Conservation (phyloP, 2,797 vertebrate species). For the Phyllotis vaccarum region DNA sequence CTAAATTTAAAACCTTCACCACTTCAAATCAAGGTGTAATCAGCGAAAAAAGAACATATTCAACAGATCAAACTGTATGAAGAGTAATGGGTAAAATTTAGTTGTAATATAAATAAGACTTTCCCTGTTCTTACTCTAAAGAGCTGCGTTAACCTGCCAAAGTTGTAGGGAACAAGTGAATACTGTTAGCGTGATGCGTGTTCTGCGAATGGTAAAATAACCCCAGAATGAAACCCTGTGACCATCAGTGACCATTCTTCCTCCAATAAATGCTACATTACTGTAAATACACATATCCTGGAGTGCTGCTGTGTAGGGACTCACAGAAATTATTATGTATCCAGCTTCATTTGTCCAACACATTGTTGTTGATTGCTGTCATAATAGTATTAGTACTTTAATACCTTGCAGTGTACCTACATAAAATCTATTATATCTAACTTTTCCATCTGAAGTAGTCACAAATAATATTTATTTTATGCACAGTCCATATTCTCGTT, state of each 20-base stretch:
- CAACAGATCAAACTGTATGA: neutral
- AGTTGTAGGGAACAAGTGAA: neutral
- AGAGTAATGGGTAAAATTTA: constrained; percentile 69
- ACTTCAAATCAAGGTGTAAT: constrained; percentile 6
- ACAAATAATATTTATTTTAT: neutral
- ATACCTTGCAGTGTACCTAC: neutral
- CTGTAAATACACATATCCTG: neutral
- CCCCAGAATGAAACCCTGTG: neutral
- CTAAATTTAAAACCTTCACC: neutral
- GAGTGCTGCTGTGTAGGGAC: neutral
- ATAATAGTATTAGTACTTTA: neutral
- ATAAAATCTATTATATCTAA: neutral
- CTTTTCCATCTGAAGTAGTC: neutral
- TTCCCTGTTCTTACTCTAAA: neutral
- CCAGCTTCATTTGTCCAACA: neutral
- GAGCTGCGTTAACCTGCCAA: neutral
- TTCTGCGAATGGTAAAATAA: neutral
- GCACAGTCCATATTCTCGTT: neutral
- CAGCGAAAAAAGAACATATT: neutral
- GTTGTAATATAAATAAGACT: neutral
- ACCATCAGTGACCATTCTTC: neutral
- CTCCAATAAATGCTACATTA: neutral
- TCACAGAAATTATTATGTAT: neutral
- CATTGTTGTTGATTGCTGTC: neutral
- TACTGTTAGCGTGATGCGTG: neutral